These are phyloP conservation scores for Epinephelus malabaricus DNA, from an alignment of 2,797 vertebrate species.

Conservation along the genomic window DNA sequence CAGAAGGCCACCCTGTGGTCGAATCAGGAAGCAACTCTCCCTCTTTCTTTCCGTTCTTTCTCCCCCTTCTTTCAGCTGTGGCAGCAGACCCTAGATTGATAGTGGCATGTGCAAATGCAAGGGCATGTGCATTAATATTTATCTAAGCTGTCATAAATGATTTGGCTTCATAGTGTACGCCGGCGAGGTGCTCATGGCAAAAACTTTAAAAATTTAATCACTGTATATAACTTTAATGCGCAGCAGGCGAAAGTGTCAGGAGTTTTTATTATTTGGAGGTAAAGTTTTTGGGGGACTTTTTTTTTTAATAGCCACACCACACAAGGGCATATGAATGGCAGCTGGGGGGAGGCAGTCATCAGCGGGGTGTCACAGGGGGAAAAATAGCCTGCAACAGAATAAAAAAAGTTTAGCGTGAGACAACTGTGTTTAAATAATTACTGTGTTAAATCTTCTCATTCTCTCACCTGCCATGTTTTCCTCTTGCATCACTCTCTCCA, in stretches of 20 bases:
- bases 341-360: slow-evolving; percentile 57
- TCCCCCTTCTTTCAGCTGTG: slow-evolving; percentile 43
- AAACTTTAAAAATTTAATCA: slow-evolving; percentile 98
- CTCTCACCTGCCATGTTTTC: slow-evolving; percentile 25
- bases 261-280: slow-evolving; percentile 94
- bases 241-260: slow-evolving; percentile 94
- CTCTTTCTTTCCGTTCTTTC: slow-evolving; percentile 68
- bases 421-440: slow-evolving; percentile 60
- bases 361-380: slow-evolving; percentile 53
- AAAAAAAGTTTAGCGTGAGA: slow-evolving; percentile 31
- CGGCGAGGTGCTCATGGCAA: slow-evolving; percentile 95
- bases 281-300: slow-evolving; percentile 88
- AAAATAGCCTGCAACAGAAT: slow-evolving; percentile 57
- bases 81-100: slow-evolving; percentile 90
- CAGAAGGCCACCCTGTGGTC: slow-evolving; percentile 98
- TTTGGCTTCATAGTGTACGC: slow-evolving; percentile 94
- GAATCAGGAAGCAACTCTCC: slow-evolving; percentile 89
- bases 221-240: slow-evolving; percentile 98
- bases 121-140: slow-evolving; percentile 99
- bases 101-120: slow-evolving; percentile 94
- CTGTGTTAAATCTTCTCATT: slow-evolving; percentile 38
- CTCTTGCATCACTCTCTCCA: not conserved
- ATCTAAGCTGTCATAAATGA: slow-evolving; percentile 99
- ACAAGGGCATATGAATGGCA: slow-evolving; percentile 69
- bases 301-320: slow-evolving; percentile 65